Conservation (phyloP, 2,888 invertebrate species). For the Leptothorax acervorum region DNA sequence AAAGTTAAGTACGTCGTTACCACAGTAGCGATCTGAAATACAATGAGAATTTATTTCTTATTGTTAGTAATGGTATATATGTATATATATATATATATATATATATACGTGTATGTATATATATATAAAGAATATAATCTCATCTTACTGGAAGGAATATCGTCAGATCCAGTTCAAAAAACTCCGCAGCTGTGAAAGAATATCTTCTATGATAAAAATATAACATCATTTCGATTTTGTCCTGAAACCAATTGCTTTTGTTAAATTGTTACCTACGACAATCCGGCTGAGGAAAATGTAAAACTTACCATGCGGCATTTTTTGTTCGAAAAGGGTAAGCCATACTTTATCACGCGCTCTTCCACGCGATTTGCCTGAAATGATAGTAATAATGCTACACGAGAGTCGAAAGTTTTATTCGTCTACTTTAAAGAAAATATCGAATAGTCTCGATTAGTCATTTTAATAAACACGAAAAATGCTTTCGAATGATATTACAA, state of each 20-base stretch:
- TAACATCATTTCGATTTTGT: slow-evolving; percentile 52
- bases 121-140: background rate
- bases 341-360: slow-evolving; percentile 1
- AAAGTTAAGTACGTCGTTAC: slow-evolving; percentile 2
- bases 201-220: slow-evolving; percentile 57
- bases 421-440: background rate
- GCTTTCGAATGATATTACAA: background rate
- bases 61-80: background rate
- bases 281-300: background rate
- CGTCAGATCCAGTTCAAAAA: slow-evolving; percentile 49
- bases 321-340: background rate
- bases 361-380: slow-evolving; percentile 40
- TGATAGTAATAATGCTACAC: background rate
- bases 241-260: slow-evolving; percentile 35
- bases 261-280: background rate
- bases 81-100: too few species aligned
- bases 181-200: slow-evolving; percentile 51
- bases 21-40: background rate
- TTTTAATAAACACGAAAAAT: background rate
- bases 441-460: background rate
- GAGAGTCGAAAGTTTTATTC: background rate
- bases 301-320: slow-evolving; percentile 25
- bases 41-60: slow-evolving; percentile 3
- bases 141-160: slow-evolving; percentile 50
- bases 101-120: too few species aligned